Evolutionary conservation across 2,797 vertebrate species (phyloP).

Genomic region (Zenarchopterus dispar): DNA sequence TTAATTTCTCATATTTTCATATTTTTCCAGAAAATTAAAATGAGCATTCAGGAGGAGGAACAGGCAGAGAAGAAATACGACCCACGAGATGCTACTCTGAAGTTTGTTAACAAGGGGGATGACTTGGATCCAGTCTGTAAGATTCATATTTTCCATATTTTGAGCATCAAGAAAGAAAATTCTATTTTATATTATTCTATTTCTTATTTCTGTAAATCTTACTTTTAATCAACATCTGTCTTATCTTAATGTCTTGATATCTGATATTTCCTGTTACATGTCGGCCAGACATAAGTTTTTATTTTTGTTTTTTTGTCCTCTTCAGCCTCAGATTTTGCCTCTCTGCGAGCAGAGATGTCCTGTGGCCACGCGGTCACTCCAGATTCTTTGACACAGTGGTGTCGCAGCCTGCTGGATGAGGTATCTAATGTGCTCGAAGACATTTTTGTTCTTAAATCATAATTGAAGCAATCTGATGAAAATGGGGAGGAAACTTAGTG

Average conservation of each 20-base stretch:
- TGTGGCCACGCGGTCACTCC: slow-evolving; percentile 79
- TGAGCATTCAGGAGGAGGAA: slow-evolving; percentile 8
- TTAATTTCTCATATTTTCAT: background rate
- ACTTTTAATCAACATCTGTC: too few relatives aligned
- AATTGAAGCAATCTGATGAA: too few relatives aligned
- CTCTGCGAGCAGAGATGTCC: slow-evolving; percentile 70
- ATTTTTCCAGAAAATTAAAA: background rate
- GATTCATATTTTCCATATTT: accelerated
- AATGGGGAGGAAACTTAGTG: too few relatives aligned
- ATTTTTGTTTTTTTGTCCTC: background rate
- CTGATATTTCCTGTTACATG: background rate
- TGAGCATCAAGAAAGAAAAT: too few relatives aligned
- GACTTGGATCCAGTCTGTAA: slow-evolving; percentile 62
- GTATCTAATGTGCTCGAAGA: background rate
- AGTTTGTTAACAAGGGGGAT: slow-evolving; percentile 57
- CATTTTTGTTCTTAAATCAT: too few relatives aligned
- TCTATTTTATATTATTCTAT: too few relatives aligned
- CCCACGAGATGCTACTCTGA: slow-evolving; percentile 55
- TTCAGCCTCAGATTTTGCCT: slow-evolving; percentile 36
- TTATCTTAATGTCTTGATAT: background rate
- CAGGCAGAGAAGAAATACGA: slow-evolving; percentile 52
- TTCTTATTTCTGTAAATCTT: too few relatives aligned
- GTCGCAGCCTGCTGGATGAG: slow-evolving; percentile 66
- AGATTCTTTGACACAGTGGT: slow-evolving; percentile 64
- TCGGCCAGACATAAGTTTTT: background rate